Conservation (phyloP, 2,797 vertebrate species). For the Alosa sapidissima region DNA sequence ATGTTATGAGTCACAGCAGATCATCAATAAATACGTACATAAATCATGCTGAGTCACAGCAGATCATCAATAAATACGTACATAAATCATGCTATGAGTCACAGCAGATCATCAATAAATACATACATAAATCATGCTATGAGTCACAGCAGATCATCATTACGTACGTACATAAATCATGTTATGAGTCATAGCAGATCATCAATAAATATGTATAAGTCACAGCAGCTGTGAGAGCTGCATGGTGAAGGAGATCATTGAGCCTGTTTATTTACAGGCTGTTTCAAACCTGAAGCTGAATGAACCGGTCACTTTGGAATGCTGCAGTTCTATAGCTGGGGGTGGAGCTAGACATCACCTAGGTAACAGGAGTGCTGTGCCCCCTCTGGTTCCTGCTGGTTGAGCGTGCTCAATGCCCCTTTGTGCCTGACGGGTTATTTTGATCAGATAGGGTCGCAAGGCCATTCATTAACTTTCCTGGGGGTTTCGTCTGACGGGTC, state of each 20-base stretch:
- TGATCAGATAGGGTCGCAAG: slow-evolving; percentile 30
- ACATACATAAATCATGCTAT: no score
- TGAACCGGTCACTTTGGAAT: background rate
- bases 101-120: no score
- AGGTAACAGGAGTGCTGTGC: slow-evolving; percentile 7
- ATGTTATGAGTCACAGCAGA: no score
- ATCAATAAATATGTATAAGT: background rate
- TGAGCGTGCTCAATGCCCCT: slow-evolving; percentile 26
- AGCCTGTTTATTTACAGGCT: background rate
- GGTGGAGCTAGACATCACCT: slow-evolving; percentile 8
- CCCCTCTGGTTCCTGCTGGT: slow-evolving; percentile 5
- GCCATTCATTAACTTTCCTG: slow-evolving; percentile 33
- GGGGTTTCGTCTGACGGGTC: background rate
- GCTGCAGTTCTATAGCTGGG: background rate
- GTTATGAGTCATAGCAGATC: background rate
- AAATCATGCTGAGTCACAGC: no score
- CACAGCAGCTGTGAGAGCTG: background rate
- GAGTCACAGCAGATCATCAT: no score
- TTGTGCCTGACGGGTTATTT: slow-evolving; percentile 24
- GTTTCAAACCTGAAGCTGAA: background rate
- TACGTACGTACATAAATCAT: background rate
- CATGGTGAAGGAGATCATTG: background rate
- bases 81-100: no score
- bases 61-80: no score
- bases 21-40: no score